These are phyloP conservation scores for Anarrhichthys ocellatus DNA, from an alignment of 2,113 vertebrate genomes.

Conservation along the genomic window DNA sequence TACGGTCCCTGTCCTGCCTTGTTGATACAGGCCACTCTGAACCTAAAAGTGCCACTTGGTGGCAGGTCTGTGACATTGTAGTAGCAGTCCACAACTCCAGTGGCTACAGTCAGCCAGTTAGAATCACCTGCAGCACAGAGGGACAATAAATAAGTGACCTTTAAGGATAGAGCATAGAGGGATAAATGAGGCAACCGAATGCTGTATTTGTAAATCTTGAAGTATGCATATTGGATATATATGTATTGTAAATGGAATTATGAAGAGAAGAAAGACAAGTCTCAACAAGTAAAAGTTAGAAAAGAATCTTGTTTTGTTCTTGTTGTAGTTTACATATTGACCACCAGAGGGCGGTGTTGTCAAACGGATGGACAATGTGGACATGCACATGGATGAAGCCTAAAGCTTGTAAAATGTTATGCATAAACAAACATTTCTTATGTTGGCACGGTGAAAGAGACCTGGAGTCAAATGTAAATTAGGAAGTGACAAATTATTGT, in stretches of 20 bases:
- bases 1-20: slow-evolving; percentile 93
- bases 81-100: slow-evolving; percentile 90
- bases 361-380: background rate
- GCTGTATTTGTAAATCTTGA: background rate
- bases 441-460: background rate
- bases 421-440: background rate
- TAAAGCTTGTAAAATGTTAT: background rate
- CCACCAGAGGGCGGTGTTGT: slow-evolving; percentile 52
- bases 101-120: slow-evolving; percentile 86
- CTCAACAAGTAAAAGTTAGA: background rate
- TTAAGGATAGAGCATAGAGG: background rate
- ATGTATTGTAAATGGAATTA: background rate
- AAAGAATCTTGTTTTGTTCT: background rate
- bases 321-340: background rate
- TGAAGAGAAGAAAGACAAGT: background rate
- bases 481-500: background rate
- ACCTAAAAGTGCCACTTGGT: slow-evolving; percentile 75
- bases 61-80: slow-evolving; percentile 92
- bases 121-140: slow-evolving; percentile 83
- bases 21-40: slow-evolving; percentile 92
- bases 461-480: slow-evolving; percentile 25
- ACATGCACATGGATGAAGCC: background rate
- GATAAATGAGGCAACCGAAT: background rate
- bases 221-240: background rate
- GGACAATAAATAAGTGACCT: background rate